phyloP scores from a whole-genome alignment of 2,888 invertebrate species.

The Helleia helle region DNA sequence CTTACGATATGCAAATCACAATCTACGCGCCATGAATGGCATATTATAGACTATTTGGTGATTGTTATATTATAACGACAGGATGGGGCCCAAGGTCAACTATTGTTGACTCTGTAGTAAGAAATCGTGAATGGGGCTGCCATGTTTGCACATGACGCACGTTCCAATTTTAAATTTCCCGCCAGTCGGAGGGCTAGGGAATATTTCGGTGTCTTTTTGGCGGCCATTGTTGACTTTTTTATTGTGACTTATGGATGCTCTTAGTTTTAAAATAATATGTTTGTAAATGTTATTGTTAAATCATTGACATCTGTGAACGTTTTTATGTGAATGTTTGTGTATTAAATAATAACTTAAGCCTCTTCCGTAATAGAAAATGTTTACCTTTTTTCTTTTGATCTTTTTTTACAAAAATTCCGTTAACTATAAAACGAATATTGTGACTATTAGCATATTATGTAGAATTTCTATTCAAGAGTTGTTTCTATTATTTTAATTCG shows the following conservation, averaged over 20 bases:
- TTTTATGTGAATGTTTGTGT: too few relatives aligned
- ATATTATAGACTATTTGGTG: slow-evolving; percentile 17
- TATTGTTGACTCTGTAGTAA: slow-evolving; percentile 10
- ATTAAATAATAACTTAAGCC: too few relatives aligned
- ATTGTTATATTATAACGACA: slow-evolving; percentile 21
- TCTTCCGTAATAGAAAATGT: too few relatives aligned
- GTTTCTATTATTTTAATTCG: too few relatives aligned
- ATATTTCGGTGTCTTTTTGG: background rate
- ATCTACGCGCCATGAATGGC: slow-evolving; percentile 24
- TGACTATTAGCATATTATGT: too few relatives aligned
- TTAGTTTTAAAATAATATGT: too few relatives aligned
- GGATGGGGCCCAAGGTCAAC: slow-evolving; percentile 20
- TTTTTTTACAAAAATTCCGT: too few relatives aligned
- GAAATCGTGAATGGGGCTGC: slow-evolving; percentile 6
- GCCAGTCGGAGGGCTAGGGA: background rate
- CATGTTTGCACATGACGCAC: slow-evolving; percentile 11
- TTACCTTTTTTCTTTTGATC: too few relatives aligned
- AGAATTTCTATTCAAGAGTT: too few relatives aligned
- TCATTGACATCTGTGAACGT: too few relatives aligned
- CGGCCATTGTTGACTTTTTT: background rate
- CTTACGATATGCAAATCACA: slow-evolving; percentile 22
- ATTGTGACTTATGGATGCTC: background rate
- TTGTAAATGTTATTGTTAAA: too few relatives aligned
- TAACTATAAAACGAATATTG: too few relatives aligned
- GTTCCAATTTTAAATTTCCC: slow-evolving; percentile 3